These are phyloP conservation scores for Arvicanthis niloticus DNA, from an alignment of 2,113 vertebrate species.

Conservation along the genomic window DNA sequence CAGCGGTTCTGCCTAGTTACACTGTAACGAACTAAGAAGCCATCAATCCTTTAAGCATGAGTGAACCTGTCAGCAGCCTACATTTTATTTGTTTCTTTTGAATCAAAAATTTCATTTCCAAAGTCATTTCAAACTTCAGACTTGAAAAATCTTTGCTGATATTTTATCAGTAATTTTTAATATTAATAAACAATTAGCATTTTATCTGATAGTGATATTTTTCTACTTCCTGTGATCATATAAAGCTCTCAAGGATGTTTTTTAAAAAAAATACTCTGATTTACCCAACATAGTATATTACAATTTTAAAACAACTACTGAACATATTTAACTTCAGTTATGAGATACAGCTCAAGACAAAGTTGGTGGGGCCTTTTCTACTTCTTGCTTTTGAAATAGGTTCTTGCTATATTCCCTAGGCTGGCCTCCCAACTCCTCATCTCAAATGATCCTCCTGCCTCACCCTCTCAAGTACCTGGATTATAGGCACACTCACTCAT, in stretches of 20 bases:
- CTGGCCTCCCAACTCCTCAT: not conserved
- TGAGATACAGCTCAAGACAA: not conserved
- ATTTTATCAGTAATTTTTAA: not conserved
- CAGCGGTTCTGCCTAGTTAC: not conserved
- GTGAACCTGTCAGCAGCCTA: not conserved
- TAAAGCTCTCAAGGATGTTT: not conserved
- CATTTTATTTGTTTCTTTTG: constrained; percentile 30
- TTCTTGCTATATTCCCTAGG: not conserved
- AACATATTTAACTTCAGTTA: not conserved
- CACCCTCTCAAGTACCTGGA: not conserved
- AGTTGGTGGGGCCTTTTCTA: not conserved
- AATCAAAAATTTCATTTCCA: constrained; percentile 6
- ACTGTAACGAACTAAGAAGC: not conserved
- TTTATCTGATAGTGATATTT: not conserved
- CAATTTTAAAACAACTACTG: constrained; percentile 2
- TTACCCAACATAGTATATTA: not conserved
- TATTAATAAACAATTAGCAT: not conserved
- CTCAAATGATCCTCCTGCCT: not conserved
- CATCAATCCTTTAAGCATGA: not conserved
- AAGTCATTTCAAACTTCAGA: constrained; percentile 41
- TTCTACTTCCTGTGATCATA: constrained; percentile 27
- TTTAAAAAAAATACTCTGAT: not conserved
- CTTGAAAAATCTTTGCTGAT: constrained; percentile 21
- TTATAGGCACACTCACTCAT: not conserved
- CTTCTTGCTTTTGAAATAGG: not conserved